These are phyloP conservation scores for Anticlea derivata DNA, from an alignment of 2,888 invertebrate genomes.

Conservation along the genomic window DNA sequence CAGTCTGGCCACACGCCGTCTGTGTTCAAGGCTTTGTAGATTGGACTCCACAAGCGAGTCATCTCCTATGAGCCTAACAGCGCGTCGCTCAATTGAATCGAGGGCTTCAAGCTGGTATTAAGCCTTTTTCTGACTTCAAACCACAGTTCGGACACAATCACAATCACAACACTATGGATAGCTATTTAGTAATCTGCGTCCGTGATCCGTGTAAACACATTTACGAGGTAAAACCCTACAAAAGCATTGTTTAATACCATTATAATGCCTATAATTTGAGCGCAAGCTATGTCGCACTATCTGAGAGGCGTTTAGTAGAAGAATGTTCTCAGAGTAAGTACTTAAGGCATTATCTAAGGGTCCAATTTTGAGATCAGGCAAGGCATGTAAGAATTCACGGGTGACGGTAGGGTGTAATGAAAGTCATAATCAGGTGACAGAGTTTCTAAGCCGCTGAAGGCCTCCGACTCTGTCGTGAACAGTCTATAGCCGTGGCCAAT, in stretches of 20 bases:
- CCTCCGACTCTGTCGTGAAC: too few relatives aligned
- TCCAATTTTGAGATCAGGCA: neutral
- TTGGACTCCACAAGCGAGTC: too few relatives aligned
- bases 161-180: constrained; percentile 3
- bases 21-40: too few relatives aligned
- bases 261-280: constrained; percentile 52
- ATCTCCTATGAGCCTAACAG: too few relatives aligned
- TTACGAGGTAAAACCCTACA: constrained; percentile 56
- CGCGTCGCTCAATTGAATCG: too few relatives aligned
- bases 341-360: neutral
- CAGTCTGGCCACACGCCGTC: too few relatives aligned
- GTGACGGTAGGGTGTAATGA: too few relatives aligned
- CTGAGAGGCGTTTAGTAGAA: constrained; percentile 5
- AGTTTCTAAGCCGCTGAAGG: too few relatives aligned
- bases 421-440: too few relatives aligned
- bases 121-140: too few relatives aligned
- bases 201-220: constrained; percentile 58
- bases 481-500: too few relatives aligned
- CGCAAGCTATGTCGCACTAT: constrained; percentile 24
- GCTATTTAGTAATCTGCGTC: constrained; percentile 37
- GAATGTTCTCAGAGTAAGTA: constrained; percentile 1
- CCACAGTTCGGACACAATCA: neutral
- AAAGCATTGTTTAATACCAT: constrained; percentile 54
- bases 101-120: too few relatives aligned
- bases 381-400: neutral